Base-by-base conservation (phyloP, 2,888 invertebrate species). In the Pimpla rufipes region DNA sequence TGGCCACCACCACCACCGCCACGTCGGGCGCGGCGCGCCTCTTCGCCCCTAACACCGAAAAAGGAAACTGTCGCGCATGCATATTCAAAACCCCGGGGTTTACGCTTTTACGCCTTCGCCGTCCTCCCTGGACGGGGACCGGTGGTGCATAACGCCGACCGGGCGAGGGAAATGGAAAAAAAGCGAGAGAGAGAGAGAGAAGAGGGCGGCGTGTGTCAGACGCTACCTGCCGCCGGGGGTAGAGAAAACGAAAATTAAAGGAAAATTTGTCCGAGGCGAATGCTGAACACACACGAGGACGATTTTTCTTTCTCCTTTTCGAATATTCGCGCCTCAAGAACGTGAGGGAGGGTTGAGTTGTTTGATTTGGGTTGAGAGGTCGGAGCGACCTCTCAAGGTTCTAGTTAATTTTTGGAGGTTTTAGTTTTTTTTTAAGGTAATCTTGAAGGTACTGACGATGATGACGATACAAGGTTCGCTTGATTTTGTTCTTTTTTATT, bases 71-170 rank as follows among this genome's bases (percentile, higher is more conserved):
- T 75, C 52, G 16, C 18, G n/a, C 70, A 83, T 83, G 83, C 68
- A 83, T 83, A 83, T 83, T 83, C 79, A 79, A 70, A 76, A 79
- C 75, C 71, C 79, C 42, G 57, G 79, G 71, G 70, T 79, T 83
- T 76, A 57, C 74, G 64, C 75, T 75, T 79, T 83, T 83, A 71
- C 79, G 75, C 70, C 75, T 57, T 29, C 16, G 21, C 50, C 62
- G 40, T 29, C 5, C 29, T 5, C 5, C 29, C 29, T 5, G 29
- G 29, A 29, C 29, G 50, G 29, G 59, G 64, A 55, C 55, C 74
- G 79, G 55, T 75, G 47, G 64, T 47, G 29, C 64, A 47, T 45
- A 68, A 42, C 57, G 13, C 13, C 23, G 35, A n/a, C 3, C 29
- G 29, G 29, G 29, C 2, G 29, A 29, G 29, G 5, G 29, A 67